Evolutionary conservation across 2,113 vertebrate genomes (phyloP), one percentile per base, ranked within the genome.

Genomic region (Dermatemys mawii): DNA sequence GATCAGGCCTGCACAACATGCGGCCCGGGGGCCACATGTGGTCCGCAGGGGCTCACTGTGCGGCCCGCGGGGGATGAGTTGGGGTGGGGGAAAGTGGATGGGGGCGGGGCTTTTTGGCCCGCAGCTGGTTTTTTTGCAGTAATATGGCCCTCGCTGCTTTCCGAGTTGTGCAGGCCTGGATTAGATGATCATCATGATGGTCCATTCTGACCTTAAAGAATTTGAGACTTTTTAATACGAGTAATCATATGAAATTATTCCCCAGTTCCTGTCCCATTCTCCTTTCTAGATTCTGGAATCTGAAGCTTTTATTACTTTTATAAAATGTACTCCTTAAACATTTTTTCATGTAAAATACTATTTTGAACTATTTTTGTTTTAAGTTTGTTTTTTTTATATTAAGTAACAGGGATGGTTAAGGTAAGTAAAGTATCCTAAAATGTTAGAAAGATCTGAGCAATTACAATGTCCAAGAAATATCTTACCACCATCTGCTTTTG

Each of bases 401-500:
- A 53, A 88, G 41, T 95, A 93, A 87, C 11, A 78, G 38, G 17
- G 73, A 38, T n/a, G 32, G 55, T 54, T 86, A 81, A 84, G 32
- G 1, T n/a, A 78, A 88, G 80, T 78, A 24, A 91, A 60, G 19
- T 60, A 90, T 24, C 73, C 2, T 3, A 41, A 78, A 16, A 27
- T 2, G 35, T 46, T 29, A 49, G 26, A 49, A 11, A 12, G 46
- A 49, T 94, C 70, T 73, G 4, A 87, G 78, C 44, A 85, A 17
- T 21, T 0, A 12, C 50, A 86, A 91, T 81, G 55, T 38, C 21
- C 11, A 3, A 97, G n/a, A 53, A 91, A 78, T 91, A 79, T 12
- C 94, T 97, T 98, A 99, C 99, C 97, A 86, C 98, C 94, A 95
- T 92, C 97, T 91, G 92, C 95, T 97, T 97, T 98, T 92, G 96